Evolutionary conservation across 2,113 vertebrate genomes (phyloP).

Genomic region (Alosa alosa): DNA sequence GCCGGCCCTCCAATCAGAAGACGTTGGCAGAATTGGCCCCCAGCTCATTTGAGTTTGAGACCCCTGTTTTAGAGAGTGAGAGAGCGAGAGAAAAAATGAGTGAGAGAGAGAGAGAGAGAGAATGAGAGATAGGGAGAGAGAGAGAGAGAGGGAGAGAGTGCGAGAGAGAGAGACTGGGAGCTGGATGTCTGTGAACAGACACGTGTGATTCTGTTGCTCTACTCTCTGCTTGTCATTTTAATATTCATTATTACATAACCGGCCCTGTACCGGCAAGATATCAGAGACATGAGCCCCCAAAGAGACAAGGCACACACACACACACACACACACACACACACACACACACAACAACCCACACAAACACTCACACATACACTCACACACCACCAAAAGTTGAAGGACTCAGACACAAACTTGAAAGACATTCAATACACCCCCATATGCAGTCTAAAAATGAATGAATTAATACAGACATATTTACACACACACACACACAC

Average conservation of each 20-base stretch:
- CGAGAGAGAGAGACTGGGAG: neutral
- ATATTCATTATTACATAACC: neutral
- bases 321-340: neutral
- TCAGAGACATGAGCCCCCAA: too few relatives aligned
- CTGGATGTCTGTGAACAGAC: neutral
- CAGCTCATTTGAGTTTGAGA: too few relatives aligned
- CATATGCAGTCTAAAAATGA: too few relatives aligned
- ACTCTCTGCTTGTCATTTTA: neutral
- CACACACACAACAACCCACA: too few relatives aligned
- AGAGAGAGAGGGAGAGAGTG: neutral
- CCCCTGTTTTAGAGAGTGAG: too few relatives aligned
- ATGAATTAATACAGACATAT: too few relatives aligned
- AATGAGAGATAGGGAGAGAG: constrained; percentile 9
- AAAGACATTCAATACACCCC: too few relatives aligned
- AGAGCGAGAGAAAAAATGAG: too few relatives aligned
- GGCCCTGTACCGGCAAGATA: neutral
- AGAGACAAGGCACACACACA: neutral
- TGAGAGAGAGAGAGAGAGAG: constrained; percentile 28
- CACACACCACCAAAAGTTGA: neutral
- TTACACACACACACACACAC: neutral
- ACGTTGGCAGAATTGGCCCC: too few relatives aligned
- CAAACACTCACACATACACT: neutral
- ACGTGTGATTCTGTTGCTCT: neutral
- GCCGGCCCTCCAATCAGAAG: too few relatives aligned
- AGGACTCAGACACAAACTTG: neutral